Evolutionary conservation across 2,797 vertebrate species (phyloP), one percentile per base, ranked within the genome.

Genomic region (Champsocephalus esox): DNA sequence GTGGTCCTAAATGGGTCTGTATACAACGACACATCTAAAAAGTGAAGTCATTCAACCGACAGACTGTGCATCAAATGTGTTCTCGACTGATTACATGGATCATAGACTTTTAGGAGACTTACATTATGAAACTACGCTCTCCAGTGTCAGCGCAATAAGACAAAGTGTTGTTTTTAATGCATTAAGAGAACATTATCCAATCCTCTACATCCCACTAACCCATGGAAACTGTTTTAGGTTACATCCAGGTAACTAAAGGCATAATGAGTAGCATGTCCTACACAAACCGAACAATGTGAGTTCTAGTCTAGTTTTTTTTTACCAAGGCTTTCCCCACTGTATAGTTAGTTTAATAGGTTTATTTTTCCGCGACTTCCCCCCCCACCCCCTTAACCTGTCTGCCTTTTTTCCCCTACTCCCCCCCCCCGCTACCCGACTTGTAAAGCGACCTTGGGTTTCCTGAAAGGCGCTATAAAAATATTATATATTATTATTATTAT

Each of bases 51-150:
- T 50, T 43, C 4, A 4, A 69, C 13, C 9, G 19, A n/a, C 19
- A 45, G 51, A 61, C 45, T 45, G 68, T 6, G 3, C 0, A 17
- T 61, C 16, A 3, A 38, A n/a, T 57, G 9, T 19, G 11, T 14
- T 12, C 43, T n/a, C 3, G 0, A 44, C 68, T 21, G 46, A 50
- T 59, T 32, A 69, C 32, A 19, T 4, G 12, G 11, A 60, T 62
- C 24, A 8, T 62, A 44, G 60, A 43, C 45, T 69, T 49, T 58
- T 24, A 59, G 45, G n/a, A n/a, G 21, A 16, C 17, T 45, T 50
- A 24, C 34, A 28, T 38, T 60, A 28, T 60, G 38, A 71, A 57
- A 38, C 13, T 9, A 54, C 32, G 24, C 52, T 41, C 16, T 16
- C 11, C 44, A 6, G 46, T n/a, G 19, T 64, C 32, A 59, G 41